A percentile compares a stretch with the other conserved stretches of the same genome.
These are phyloP conservation scores for Xiphydria camelus DNA, from an alignment of 2,888 invertebrate species.

Conservation along the genomic window DNA sequence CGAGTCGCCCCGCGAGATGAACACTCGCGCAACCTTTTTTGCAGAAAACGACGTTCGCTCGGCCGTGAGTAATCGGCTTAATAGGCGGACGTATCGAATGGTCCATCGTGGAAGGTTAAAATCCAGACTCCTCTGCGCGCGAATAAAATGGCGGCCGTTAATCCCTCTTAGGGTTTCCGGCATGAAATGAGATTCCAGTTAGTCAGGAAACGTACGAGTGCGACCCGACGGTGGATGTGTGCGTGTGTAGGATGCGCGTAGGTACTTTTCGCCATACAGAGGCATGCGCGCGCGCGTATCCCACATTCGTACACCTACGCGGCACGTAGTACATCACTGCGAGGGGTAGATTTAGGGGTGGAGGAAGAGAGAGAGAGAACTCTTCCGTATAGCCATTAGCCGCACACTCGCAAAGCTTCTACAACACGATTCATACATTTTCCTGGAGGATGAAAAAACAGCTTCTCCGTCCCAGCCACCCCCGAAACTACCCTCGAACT, in stretches of 20 bases:
- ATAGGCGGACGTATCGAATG: conserved; percentile 36
- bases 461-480: neutral
- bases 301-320: neutral
- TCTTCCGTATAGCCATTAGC: conserved; percentile 52
- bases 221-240: conserved; percentile 24
- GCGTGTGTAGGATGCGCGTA: neutral
- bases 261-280: neutral
- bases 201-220: conserved; percentile 32
- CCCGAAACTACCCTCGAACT: conserved; percentile 28
- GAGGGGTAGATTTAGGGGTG: conserved; percentile 47
- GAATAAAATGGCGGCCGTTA: conserved; percentile 49
- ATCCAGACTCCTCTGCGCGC: conserved; percentile 24
- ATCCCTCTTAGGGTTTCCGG: conserved; percentile 51
- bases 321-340: conserved; percentile 1
- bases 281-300: no score
- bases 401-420: conserved; percentile 51
- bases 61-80: conserved; percentile 53
- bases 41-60: conserved; percentile 32
- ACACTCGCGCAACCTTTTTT: conserved; percentile 38
- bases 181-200: conserved; percentile 54
- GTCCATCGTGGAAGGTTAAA: conserved; percentile 41
- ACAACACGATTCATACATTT: conserved; percentile 58
- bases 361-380: conserved; percentile 30
- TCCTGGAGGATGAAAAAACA: conserved; percentile 50
- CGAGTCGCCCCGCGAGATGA: neutral